Percentiles rank a stretch among this genome's conserved stretches.
phyloP scores from a whole-genome alignment of 1,140 invertebrate genomes.

The Delia radicum region DNA sequence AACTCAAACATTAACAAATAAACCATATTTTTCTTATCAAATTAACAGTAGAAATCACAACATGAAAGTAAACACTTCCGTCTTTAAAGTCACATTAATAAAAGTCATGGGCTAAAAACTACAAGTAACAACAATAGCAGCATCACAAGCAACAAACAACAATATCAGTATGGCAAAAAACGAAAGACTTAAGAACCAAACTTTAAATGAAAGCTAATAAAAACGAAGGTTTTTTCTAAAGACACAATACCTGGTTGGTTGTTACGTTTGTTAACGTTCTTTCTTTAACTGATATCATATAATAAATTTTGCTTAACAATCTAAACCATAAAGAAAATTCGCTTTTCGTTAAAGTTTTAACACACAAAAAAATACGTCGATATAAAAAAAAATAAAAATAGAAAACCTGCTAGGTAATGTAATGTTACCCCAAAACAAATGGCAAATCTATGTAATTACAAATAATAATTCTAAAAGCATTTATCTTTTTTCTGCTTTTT shows the following conservation, averaged over 20 bases:
- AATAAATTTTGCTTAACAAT: slow-evolving; percentile 21
- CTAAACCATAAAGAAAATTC: slow-evolving; percentile 10
- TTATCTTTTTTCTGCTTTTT: slow-evolving; percentile 25
- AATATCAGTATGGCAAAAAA: too few relatives aligned
- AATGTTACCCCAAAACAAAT: neutral
- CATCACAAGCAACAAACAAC: neutral
- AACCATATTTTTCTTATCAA: slow-evolving; percentile 18
- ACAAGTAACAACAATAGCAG: neutral
- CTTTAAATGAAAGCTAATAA: slow-evolving; percentile 17
- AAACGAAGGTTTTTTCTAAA: neutral
- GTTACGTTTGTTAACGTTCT: neutral
- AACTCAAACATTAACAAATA: neutral
- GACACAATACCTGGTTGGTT: too few relatives aligned
- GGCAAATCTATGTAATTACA: slow-evolving; percentile 50
- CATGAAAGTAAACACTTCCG: slow-evolving; percentile 23
- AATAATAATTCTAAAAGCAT: slow-evolving; percentile 44
- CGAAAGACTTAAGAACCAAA: slow-evolving; percentile 18
- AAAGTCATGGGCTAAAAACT: neutral
- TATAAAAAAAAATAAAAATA: neutral
- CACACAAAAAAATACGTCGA: neutral
- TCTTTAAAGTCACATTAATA: slow-evolving; percentile 23
- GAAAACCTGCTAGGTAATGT: slow-evolving; percentile 8
- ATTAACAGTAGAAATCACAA: slow-evolving; percentile 18
- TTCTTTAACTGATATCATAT: slow-evolving; percentile 12
- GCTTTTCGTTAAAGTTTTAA: neutral